Conservation (phyloP, 2,113 vertebrate species). For the Fukomys damarensis region DNA sequence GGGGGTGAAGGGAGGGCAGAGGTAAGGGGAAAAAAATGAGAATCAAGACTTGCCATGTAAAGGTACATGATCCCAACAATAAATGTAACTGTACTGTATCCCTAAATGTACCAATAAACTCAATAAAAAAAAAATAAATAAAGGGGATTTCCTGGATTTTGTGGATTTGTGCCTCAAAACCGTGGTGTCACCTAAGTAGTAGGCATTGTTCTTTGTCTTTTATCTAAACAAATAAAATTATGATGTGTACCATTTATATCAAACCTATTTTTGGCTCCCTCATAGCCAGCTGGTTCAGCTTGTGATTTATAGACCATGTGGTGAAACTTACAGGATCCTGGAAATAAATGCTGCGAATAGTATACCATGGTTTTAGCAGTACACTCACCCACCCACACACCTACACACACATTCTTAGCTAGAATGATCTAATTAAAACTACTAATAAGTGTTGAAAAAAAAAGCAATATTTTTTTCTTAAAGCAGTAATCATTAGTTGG, state of each 20-base stretch:
- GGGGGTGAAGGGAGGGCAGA: too few species aligned
- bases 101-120: too few species aligned
- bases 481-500: background rate
- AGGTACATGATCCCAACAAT: too few species aligned
- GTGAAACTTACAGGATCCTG: background rate
- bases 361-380: background rate
- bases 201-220: background rate
- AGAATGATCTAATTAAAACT: background rate
- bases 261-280: conserved; percentile 14
- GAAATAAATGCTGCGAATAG: background rate
- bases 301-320: background rate
- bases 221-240: background rate
- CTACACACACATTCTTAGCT: background rate
- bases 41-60: too few species aligned
- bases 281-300: background rate
- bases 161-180: background rate
- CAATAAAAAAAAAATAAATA: too few species aligned
- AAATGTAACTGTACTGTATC: too few species aligned
- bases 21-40: too few species aligned
- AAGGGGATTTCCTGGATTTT: background rate
- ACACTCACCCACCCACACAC: too few species aligned
- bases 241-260: background rate
- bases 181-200: background rate
- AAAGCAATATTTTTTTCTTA: background rate
- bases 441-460: background rate